Conservation (phyloP, 2,113 vertebrate species). For the Elgaria multicarinata region DNA sequence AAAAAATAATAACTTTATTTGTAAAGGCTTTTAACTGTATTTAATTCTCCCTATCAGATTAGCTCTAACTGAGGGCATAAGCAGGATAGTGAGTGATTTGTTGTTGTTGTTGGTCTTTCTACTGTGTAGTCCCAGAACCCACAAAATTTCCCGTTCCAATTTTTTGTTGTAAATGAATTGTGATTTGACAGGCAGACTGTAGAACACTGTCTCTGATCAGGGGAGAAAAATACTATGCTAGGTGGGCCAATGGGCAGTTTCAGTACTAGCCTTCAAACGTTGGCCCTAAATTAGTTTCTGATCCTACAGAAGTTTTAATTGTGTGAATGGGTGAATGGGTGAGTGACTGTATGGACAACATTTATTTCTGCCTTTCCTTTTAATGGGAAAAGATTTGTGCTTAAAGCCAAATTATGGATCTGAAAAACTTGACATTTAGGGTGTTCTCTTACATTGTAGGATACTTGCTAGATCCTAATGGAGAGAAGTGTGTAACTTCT, state of each 20-base stretch:
- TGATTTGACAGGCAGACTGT: not conserved
- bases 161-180: not conserved
- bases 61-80: not conserved
- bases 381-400: not conserved
- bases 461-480: conserved; percentile 93
- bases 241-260: not conserved
- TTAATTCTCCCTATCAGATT: not conserved
- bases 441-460: conserved; percentile 78
- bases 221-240: not conserved
- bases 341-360: not conserved
- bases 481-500: conserved; percentile 88
- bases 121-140: not conserved
- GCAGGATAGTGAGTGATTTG: no score
- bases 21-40: not conserved
- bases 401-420: not conserved
- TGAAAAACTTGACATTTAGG: conserved; percentile 13
- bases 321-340: not conserved
- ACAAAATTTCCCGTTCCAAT: not conserved
- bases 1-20: not conserved
- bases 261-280: not conserved
- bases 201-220: not conserved
- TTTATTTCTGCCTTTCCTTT: not conserved
- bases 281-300: not conserved
- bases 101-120: not conserved
- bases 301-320: not conserved